Evolutionary conservation across 2,888 invertebrate genomes (phyloP).

Genomic region (Luffia ferchaultella): DNA sequence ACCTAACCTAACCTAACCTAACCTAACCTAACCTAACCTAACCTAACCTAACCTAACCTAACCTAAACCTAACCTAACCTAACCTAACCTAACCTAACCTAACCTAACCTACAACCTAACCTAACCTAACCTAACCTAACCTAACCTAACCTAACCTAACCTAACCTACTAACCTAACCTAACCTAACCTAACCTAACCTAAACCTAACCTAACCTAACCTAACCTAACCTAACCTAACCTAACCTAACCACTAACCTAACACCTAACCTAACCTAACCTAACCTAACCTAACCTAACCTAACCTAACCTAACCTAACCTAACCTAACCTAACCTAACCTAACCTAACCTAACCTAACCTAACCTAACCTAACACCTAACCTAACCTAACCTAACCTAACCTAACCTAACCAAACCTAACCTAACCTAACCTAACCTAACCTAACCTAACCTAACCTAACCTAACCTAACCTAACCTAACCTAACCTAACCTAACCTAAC

Average conservation of each 20-base stretch:
- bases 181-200: constrained; percentile 14
- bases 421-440: constrained; percentile 15
- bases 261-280: constrained; percentile 21
- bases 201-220: constrained; percentile 21
- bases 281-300: constrained; percentile 21
- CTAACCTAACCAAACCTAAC: constrained; percentile 17
- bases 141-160: constrained; percentile 19
- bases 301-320: constrained; percentile 21
- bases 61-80: constrained; percentile 14
- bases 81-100: constrained; percentile 14
- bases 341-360: constrained; percentile 20
- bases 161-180: constrained; percentile 14
- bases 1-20: constrained; percentile 11
- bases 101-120: constrained; percentile 14
- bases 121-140: constrained; percentile 15
- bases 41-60: constrained; percentile 13
- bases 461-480: constrained; percentile 14
- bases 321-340: constrained; percentile 20
- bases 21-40: constrained; percentile 14
- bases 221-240: constrained; percentile 22
- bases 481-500: constrained; percentile 9
- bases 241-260: too few species aligned
- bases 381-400: constrained; percentile 14
- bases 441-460: constrained; percentile 19
- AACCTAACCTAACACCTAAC: constrained; percentile 17